Evolutionary conservation across 2,113 vertebrate genomes (phyloP), one percentile per base, ranked within the genome.

Genomic region (Chroicocephalus ridibundus): DNA sequence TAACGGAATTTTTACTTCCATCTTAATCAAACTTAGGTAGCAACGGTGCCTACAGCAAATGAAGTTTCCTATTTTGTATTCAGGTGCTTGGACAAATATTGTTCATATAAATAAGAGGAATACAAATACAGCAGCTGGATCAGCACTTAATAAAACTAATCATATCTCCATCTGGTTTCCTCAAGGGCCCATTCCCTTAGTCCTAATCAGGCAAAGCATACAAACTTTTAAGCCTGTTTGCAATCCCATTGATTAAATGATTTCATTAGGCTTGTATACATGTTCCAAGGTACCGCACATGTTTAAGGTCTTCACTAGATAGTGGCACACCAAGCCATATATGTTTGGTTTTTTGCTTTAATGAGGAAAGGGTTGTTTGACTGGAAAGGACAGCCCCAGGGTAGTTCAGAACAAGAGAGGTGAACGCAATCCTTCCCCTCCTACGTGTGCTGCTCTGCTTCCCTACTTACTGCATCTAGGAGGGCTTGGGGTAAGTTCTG

Each of bases 121-220:
- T 95, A 90, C 95, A 97, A 97, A 96, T 91, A 74, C 94, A 88
- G 94, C 95, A 94, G 87, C 91, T 97, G 93, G 87, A 94, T 95
- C 96, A 93, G 80, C 95, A 94, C 84, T 94, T 93, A 95, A 97
- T 97, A 97, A 94, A 97, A 95, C 94, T 94, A 97, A 95, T 97
- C 87, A 95, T 90, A 83, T 80, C 95, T 95, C 89, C 82, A 93
- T 94, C 91, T 97, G 87, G 82, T 77, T 96, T 91, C 87, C 95
- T 96, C 60, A 78, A 91, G 91, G 95, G 84, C 89, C 97, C 78
- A 78, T 96, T 95, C 71, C 79, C 90, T 80, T 93, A 93, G 91
- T 94, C 91, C 84, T 95, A 93, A 96, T 97, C 96, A 95, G 87
- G 87, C 71, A 91, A 24, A 93, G 91, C 94, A 75, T 21, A 58